A percentile compares a stretch with the other conserved stretches of the same genome.
These are phyloP conservation scores for Neopipo cinnamomea DNA, from an alignment of 2,113 vertebrate species.

Conservation along the genomic window DNA sequence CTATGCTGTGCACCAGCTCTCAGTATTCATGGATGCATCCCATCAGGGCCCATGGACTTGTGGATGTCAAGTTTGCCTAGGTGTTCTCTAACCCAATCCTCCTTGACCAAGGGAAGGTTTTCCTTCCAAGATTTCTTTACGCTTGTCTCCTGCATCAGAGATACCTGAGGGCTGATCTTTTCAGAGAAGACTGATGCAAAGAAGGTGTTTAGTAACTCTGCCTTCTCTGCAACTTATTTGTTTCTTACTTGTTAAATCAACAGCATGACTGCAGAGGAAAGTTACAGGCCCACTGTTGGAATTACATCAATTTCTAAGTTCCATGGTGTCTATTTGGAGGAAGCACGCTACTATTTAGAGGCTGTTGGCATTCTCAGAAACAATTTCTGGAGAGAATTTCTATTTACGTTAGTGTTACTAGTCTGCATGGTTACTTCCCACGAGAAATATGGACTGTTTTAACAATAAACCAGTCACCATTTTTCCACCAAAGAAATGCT, in stretches of 20 bases:
- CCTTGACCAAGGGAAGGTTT: neutral
- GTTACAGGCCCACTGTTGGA: neutral
- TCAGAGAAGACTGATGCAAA: neutral
- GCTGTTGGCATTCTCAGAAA: slow-evolving; percentile 14
- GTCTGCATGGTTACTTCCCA: slow-evolving; percentile 43
- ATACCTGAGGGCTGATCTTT: neutral
- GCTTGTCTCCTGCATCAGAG: neutral
- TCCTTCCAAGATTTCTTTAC: neutral
- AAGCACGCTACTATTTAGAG: slow-evolving; percentile 38
- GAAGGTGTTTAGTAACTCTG: neutral
- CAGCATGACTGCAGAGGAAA: neutral
- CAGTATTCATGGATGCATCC: neutral
- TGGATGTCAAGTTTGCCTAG: neutral
- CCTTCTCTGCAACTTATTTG: neutral
- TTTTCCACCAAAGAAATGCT: neutral
- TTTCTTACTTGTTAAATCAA: neutral
- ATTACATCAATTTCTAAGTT: neutral
- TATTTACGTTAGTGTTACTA: slow-evolving; percentile 58
- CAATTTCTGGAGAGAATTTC: slow-evolving; percentile 40
- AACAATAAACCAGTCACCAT: slow-evolving; percentile 20
- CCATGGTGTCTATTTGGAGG: slow-evolving; percentile 17
- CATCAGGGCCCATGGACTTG: neutral
- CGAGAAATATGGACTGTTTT: slow-evolving; percentile 56
- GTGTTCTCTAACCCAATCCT: neutral
- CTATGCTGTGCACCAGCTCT: neutral